Conservation (phyloP, 2,888 invertebrate species). For the Hipparchia semele region DNA sequence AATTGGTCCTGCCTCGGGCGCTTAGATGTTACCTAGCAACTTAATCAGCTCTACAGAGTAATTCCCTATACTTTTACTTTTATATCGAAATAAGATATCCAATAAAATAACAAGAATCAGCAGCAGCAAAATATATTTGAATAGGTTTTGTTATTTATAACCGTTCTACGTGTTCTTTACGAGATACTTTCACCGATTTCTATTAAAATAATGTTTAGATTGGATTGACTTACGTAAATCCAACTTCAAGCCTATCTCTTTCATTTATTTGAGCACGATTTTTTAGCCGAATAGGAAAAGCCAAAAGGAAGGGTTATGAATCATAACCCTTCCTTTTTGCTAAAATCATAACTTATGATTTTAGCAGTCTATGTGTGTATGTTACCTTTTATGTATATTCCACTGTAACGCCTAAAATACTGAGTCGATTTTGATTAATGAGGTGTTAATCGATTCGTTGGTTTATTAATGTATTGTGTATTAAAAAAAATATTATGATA, state of each 20-base stretch:
- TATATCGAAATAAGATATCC: slow-evolving; percentile 12
- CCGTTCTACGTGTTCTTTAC: background rate
- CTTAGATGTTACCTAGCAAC: slow-evolving; percentile 5
- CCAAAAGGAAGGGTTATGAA: no score
- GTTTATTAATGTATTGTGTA: no score
- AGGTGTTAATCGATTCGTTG: no score
- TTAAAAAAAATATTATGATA: no score
- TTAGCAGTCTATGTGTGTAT: no score
- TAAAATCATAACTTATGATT: no score
- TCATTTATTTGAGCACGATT: background rate
- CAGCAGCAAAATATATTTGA: background rate
- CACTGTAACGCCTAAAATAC: no score
- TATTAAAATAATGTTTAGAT: background rate
- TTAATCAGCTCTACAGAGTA: slow-evolving; percentile 1
- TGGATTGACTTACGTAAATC: no score
- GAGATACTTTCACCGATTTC: background rate
- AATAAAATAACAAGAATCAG: background rate
- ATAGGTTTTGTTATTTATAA: background rate
- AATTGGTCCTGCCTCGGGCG: background rate
- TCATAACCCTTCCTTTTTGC: no score
- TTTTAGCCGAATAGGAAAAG: no score
- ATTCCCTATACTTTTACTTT: slow-evolving; percentile 8
- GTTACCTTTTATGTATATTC: no score
- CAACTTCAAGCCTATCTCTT: background rate
- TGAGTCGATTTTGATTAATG: no score